A percentile compares a stretch with the other conserved stretches of the same genome.
phyloP scores from a whole-genome alignment of 2,797 vertebrate genomes.

The Pempheris klunzingeri region DNA sequence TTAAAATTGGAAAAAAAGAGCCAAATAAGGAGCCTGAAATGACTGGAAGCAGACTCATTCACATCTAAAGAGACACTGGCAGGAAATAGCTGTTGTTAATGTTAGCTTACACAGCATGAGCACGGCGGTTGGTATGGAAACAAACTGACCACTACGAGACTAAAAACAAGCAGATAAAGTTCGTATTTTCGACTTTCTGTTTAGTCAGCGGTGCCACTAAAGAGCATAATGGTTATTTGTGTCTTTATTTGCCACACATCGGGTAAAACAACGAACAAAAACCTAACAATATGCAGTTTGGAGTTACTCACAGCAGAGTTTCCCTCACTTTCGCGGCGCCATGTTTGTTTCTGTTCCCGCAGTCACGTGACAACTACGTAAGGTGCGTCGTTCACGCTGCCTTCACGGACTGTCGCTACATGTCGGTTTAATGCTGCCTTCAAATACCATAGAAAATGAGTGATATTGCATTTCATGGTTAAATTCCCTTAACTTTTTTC shows the following conservation, averaged over 20 bases:
- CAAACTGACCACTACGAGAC: slow-evolving; percentile 2
- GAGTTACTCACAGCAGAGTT: slow-evolving; percentile 51
- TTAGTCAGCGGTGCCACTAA: fast-evolving
- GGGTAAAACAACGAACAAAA: background rate
- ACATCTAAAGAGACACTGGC: fast-evolving
- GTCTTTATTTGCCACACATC: fast-evolving
- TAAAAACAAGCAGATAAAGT: slow-evolving; percentile 18
- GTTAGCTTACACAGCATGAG: slow-evolving; percentile 11
- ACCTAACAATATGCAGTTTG: background rate
- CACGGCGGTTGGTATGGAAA: slow-evolving; percentile 28
- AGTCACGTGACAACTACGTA: slow-evolving; percentile 54
- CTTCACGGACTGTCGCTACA: background rate
- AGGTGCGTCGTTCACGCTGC: background rate
- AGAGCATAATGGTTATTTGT: fast-evolving
- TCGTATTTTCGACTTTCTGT: background rate
- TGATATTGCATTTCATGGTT: too few relatives aligned
- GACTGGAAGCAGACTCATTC: background rate
- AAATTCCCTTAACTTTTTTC: too few relatives aligned
- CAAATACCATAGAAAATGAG: background rate
- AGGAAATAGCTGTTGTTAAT: too few relatives aligned
- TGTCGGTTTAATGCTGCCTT: background rate
- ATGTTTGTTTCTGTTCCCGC: slow-evolving; percentile 74
- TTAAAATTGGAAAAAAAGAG: background rate
- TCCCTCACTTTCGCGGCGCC: slow-evolving; percentile 74
- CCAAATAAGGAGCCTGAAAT: fast-evolving